phyloP scores from a whole-genome alignment of 2,797 vertebrate species.

The Chromis chromis region DNA sequence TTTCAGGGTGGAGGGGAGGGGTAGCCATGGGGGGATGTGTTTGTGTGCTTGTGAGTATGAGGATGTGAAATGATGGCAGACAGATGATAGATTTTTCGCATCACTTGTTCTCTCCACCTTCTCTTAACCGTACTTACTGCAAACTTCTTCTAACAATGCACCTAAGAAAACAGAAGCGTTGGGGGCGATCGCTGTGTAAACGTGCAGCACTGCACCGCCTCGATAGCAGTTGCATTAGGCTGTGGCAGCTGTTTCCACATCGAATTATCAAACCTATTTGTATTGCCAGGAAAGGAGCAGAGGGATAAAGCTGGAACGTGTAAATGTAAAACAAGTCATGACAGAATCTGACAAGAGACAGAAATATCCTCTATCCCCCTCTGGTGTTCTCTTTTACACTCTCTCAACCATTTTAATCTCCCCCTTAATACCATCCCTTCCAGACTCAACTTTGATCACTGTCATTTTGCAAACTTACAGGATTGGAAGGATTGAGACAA shows the following conservation, averaged over 20 bases:
- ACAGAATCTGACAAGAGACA: slow-evolving; percentile 80
- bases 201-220: slow-evolving; percentile 7
- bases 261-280: slow-evolving; percentile 70
- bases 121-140: slow-evolving; percentile 28
- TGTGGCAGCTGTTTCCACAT: slow-evolving; percentile 69
- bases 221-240: slow-evolving; percentile 33
- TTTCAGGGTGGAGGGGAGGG: slow-evolving; percentile 13
- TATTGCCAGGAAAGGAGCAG: slow-evolving; percentile 62
- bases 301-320: slow-evolving; percentile 75
- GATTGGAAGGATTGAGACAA: slow-evolving; percentile 77
- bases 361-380: slow-evolving; percentile 69
- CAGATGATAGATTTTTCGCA: slow-evolving; percentile 31
- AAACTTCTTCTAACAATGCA: slow-evolving; percentile 14
- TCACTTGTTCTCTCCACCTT: slow-evolving; percentile 24
- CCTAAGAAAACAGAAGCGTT: background rate
- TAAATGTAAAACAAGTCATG: slow-evolving; percentile 83
- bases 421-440: slow-evolving; percentile 74
- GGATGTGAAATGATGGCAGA: slow-evolving; percentile 45
- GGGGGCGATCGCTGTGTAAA: slow-evolving; percentile 10
- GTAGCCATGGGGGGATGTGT: slow-evolving; percentile 34
- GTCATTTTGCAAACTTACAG: slow-evolving; percentile 79
- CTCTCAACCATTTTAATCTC: slow-evolving; percentile 77
- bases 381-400: slow-evolving; percentile 71
- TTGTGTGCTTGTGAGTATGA: slow-evolving; percentile 33
- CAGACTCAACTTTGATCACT: slow-evolving; percentile 83